Evolutionary conservation across 2,888 invertebrate species (phyloP).

Genomic region (Leucophenga montana): DNA sequence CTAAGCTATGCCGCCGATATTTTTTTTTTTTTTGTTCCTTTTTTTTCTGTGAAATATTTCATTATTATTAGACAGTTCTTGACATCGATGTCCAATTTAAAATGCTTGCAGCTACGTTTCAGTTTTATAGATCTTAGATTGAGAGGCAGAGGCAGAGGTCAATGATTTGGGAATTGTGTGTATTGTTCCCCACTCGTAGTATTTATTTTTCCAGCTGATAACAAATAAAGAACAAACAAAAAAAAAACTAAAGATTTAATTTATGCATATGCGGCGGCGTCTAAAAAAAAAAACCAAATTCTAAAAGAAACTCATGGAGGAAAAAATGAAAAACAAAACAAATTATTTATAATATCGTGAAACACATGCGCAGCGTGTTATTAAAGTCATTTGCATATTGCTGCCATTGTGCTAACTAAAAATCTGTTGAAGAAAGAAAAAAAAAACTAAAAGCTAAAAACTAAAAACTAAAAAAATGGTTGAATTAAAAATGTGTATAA

Average conservation of each 20-base stretch:
- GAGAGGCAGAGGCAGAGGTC: conserved; percentile 46
- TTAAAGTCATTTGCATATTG: conserved; percentile 60
- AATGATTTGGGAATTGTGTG: conserved; percentile 48
- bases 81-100: neutral
- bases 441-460: conserved; percentile 23
- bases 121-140: conserved; percentile 13
- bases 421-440: conserved; percentile 22
- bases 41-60: conserved; percentile 57
- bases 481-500: conserved; percentile 25
- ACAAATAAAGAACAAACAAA: neutral
- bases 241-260: neutral
- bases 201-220: conserved; percentile 1
- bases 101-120: neutral
- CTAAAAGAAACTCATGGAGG: conserved; percentile 7
- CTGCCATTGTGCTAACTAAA: conserved; percentile 20
- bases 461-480: conserved; percentile 25
- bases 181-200: conserved; percentile 22
- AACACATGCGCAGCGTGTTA: conserved; percentile 40
- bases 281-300: neutral
- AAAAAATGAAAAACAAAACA: conserved; percentile 34
- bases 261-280: conserved; percentile 2
- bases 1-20: conserved; percentile 9
- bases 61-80: conserved; percentile 64
- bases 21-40: conserved; percentile 24
- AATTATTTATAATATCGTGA: conserved; percentile 25